These are phyloP conservation scores for Cynodonichthys magdalenae DNA, from an alignment of 2,797 vertebrate genomes.

Conservation along the genomic window DNA sequence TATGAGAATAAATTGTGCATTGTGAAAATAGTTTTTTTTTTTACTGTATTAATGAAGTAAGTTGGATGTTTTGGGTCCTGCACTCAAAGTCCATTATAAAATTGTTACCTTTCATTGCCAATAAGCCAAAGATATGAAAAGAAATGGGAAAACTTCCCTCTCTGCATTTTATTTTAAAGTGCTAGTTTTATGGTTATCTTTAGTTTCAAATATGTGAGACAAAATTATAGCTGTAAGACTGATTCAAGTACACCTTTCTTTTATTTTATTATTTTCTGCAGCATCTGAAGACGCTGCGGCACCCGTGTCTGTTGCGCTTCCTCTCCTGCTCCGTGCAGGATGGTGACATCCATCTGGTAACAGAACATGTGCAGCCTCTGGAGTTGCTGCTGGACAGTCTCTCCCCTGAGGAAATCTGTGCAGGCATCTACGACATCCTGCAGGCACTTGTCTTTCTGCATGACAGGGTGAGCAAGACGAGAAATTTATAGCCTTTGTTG, in stretches of 20 bases:
- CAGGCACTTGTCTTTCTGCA: conserved; percentile 95
- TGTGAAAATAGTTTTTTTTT: too few species aligned
- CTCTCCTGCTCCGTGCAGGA: conserved; percentile 93
- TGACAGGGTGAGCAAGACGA: conserved; percentile 85
- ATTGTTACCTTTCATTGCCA: background rate
- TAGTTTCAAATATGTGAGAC: too few species aligned
- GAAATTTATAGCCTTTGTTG: background rate
- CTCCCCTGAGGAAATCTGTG: conserved; percentile 91
- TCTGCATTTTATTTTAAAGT: too few species aligned
- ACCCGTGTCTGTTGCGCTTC: conserved; percentile 94
- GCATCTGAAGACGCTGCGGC: conserved; percentile 97
- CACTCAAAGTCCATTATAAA: background rate
- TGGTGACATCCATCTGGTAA: conserved; percentile 92
- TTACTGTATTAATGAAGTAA: background rate
- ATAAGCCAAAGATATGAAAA: background rate
- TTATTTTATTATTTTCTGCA: conserved; percentile 56
- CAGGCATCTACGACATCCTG: conserved; percentile 92
- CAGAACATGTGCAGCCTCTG: conserved; percentile 91
- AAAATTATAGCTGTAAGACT: background rate
- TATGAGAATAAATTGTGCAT: too few species aligned
- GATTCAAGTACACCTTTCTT: background rate
- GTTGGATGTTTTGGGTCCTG: background rate
- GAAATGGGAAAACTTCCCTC: too few species aligned
- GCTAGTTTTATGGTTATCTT: too few species aligned
- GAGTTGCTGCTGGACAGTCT: conserved; percentile 85